Base-by-base conservation (phyloP, 53 echinoderm and acorn worm genomes). In the Henricia sp. region DNA sequence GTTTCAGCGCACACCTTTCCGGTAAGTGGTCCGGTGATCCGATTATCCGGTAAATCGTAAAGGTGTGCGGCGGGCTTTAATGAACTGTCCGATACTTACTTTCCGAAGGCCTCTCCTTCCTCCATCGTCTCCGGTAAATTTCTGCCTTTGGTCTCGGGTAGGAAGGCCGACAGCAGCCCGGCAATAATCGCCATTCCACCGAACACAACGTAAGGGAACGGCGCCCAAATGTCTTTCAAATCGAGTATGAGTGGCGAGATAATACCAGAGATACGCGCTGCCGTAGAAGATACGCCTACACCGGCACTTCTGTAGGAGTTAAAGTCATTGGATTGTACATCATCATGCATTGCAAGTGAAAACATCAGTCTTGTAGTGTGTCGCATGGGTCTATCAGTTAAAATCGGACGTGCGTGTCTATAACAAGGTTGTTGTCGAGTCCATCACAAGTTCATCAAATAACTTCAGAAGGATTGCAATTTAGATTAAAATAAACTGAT, bases 231-330 rank as follows among this genome's bases (percentile, higher is more conserved):
- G 5, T n/a, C 26, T 6, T 23, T 39, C 70, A 91, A 66, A 32
- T 77, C 74, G n/a, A 89, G 51, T 17, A 89, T 76, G 41, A 76
- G 48, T 0, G 91, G 91, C 3, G 87, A 28, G 2, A 91, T 37
- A 50, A 91, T 91, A 13, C 91, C 91, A 1, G 83, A 87, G 4
- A 91, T 32, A 87, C 91, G 91, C 39, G 91, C 87, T 13, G 74
- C 24, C 74, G 80, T 91, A 4, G 91, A 91, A 3, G 87, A 83
- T 8, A 87, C 19, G 0, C 91, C 91, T 60, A 91, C 73, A 57
- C 91, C 91, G 66, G 65, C 91, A 67, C 91, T 91, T 87, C 91
- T 91, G 71, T 21, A 53, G 29, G 28, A 29, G 44, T 13, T 6
- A 6, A 6, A 44, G 6, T 44, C 44, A 44, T 9, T 13, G 13